Evolutionary conservation across 2,888 invertebrate species (phyloP).

Genomic region (Priocnemis perturbator): DNA sequence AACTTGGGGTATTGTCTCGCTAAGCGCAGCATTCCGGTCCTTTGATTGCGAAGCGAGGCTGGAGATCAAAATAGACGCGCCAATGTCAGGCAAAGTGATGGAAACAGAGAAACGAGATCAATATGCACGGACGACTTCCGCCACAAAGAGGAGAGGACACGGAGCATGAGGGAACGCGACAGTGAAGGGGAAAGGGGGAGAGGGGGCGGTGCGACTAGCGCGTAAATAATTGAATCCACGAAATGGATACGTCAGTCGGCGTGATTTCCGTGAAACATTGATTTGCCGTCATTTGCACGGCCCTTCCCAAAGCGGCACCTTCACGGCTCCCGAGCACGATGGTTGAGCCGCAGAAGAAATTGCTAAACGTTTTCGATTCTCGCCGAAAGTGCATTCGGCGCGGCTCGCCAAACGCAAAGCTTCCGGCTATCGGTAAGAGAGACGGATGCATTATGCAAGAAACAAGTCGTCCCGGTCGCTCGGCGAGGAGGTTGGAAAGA

Average conservation of each 20-base stretch:
- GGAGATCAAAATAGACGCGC: constrained; percentile 22
- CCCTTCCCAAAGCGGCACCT: constrained; percentile 21
- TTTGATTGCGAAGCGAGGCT: constrained; percentile 7
- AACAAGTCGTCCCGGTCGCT: constrained; percentile 36
- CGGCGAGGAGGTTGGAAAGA: neutral
- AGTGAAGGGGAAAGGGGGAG: too few species aligned
- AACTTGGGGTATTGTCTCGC: neutral
- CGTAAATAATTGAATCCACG: constrained; percentile 52
- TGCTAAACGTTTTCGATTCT: constrained; percentile 3
- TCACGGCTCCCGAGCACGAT: constrained; percentile 17
- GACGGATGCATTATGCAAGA: constrained; percentile 54
- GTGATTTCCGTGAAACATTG: constrained; percentile 55
- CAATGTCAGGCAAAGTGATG: constrained; percentile 23
- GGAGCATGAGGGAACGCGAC: constrained; percentile 1
- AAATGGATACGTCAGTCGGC: constrained; percentile 53
- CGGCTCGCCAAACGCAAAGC: neutral
- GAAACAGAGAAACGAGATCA: constrained; percentile 37
- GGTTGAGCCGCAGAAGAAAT: neutral
- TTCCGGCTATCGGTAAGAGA: constrained; percentile 41
- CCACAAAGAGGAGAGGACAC: constrained; percentile 29
- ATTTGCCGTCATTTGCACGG: constrained; percentile 40
- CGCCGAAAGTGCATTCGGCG: too few species aligned
- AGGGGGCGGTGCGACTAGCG: neutral
- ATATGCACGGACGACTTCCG: constrained; percentile 24
- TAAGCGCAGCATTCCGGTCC: constrained; percentile 18